Evolutionary conservation across 2,888 invertebrate genomes (phyloP), one percentile per base, ranked within the genome.

Genomic region (Cryptus viduatorius): DNA sequence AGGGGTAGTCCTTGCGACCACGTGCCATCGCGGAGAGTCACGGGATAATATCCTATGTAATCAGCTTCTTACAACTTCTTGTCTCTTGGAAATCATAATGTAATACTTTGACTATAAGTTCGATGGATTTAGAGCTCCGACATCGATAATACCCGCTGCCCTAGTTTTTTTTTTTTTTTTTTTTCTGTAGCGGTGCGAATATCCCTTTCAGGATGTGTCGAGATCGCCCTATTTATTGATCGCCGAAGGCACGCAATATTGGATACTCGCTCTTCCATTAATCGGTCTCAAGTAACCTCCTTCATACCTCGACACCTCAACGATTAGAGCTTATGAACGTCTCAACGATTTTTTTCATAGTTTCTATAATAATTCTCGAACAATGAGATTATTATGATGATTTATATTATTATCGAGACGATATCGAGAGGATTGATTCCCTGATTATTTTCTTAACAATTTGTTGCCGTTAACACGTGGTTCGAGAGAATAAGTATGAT

Each of bases 401-500:
- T 50, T 50, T 7, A n/a, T 16, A n/a, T 50, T 16, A 50, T 50
- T n/a, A 4, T 50, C n/a, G 37, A 37, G 8, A 37, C 37, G 37
- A 37, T 37, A 8, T 37, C 4, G 37, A 37, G 37, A 16, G 14
- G 0, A 50, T 50, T 50, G 16, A 4, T 50, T n/a, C 16, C 16
- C 16, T 1, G 4, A 50, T 50, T 50, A 5, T 50, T 48, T 75
- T 24, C 59, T 59, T 59, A 59, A 59, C 59, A 29, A 14, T 24
- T 37, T 7, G 5, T 37, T 8, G 37, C 37, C 37, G 37, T 94
- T 94, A 87, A 85, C 93, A 98, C 97, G 94, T 99, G 99, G 99
- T 99, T 99, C 95, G 99, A 99, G 95, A 96, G 99, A 89, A 95
- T 99, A 92, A 99, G 99, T 92, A 99, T 99, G 98, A 95, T 98